phyloP scores from a whole-genome alignment of 2,888 invertebrate genomes.

The Agrotis segetum region DNA sequence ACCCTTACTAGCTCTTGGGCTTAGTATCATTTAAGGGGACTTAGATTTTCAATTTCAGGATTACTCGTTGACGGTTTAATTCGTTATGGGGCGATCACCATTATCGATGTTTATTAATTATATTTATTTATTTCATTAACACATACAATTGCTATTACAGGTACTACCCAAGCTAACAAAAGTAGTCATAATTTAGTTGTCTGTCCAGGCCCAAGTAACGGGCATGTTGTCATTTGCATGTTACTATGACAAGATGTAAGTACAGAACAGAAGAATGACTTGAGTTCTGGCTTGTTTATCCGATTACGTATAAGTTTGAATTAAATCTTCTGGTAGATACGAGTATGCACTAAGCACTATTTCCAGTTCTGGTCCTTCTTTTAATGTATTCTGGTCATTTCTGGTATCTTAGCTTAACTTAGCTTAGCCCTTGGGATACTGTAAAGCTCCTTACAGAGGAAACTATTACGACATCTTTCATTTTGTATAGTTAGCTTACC shows the following conservation, averaged over 20 bases:
- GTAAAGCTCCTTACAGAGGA: neutral
- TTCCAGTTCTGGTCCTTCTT: neutral
- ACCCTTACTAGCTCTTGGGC: neutral
- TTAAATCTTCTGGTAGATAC: neutral
- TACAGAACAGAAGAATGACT: neutral
- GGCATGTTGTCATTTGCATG: neutral
- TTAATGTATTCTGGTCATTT: slow-evolving; percentile 4
- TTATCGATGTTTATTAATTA: too few relatives aligned
- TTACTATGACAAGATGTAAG: neutral
- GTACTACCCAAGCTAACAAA: too few relatives aligned
- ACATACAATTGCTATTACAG: too few relatives aligned
- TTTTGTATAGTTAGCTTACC: neutral
- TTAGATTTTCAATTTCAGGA: neutral
- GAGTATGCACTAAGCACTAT: neutral
- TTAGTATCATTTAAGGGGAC: neutral
- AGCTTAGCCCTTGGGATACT: neutral
- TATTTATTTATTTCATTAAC: too few relatives aligned
- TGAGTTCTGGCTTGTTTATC: neutral
- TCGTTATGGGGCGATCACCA: neutral
- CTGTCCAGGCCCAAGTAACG: too few relatives aligned
- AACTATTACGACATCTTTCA: neutral
- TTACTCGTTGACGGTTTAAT: neutral
- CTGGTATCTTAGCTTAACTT: neutral
- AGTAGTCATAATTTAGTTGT: too few relatives aligned
- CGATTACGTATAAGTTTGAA: neutral